These are phyloP conservation scores for Homarus americanus DNA, from an alignment of 1,140 invertebrate genomes.

Conservation along the genomic window DNA sequence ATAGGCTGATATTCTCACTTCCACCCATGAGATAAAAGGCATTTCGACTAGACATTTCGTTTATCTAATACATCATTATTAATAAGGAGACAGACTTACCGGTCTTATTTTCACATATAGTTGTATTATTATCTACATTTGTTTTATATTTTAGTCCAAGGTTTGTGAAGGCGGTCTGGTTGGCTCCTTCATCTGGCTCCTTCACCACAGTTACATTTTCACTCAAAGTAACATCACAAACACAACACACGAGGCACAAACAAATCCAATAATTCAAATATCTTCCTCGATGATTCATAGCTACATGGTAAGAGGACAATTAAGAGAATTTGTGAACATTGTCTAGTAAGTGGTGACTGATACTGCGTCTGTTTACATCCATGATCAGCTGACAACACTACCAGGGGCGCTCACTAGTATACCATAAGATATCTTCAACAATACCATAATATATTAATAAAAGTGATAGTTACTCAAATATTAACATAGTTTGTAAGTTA, in stretches of 20 bases:
- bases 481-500: too few relatives aligned
- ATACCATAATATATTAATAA: too few relatives aligned
- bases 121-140: too few relatives aligned
- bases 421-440: not conserved
- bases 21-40: too few relatives aligned
- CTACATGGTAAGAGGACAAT: conserved; percentile 20
- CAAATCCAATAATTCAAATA: not conserved
- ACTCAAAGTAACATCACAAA: not conserved
- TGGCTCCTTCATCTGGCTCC: not conserved
- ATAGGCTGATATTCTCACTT: too few relatives aligned
- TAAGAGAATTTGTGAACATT: not conserved
- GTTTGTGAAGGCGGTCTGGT: too few relatives aligned
- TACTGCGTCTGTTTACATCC: conserved; percentile 65
- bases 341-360: not conserved
- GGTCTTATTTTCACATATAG: too few relatives aligned
- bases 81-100: too few relatives aligned
- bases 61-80: too few relatives aligned
- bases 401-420: not conserved
- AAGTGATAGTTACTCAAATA: too few relatives aligned
- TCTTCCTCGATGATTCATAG: not conserved
- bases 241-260: not conserved
- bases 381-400: conserved; percentile 64
- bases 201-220: not conserved
- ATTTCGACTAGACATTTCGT: too few relatives aligned
- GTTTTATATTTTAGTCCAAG: too few relatives aligned